A percentile compares a stretch with the other conserved stretches of the same genome.
Evolutionary conservation across 2,797 vertebrate genomes (phyloP).

Genomic region (Neopelma chrysocephalum): DNA sequence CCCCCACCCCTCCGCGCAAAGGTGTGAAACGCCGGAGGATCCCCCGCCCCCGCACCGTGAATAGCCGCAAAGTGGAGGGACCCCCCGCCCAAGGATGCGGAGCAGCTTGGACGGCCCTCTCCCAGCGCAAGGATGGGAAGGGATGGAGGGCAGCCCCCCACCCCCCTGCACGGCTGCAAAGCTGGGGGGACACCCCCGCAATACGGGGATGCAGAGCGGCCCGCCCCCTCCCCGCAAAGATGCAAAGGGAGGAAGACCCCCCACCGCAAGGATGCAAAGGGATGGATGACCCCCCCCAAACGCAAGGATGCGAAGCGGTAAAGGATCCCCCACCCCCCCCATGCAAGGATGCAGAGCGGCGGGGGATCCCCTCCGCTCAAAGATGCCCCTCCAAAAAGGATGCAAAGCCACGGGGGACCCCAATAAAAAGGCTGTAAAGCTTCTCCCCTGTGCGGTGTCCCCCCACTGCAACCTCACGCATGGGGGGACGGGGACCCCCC

Average conservation of each 20-base stretch:
- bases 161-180: neutral
- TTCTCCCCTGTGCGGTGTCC: neutral
- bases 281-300: neutral
- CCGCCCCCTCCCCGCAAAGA: neutral
- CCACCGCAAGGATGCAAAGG: neutral
- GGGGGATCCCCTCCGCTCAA: neutral
- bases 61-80: neutral
- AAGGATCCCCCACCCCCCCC: neutral
- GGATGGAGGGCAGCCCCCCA: neutral
- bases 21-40: neutral
- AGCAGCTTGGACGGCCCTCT: neutral
- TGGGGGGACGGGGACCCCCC: neutral
- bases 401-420: neutral
- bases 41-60: accelerated
- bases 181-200: neutral
- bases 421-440: neutral
- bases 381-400: neutral
- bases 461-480: neutral
- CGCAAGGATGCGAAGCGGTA: neutral
- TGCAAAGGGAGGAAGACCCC: neutral
- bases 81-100: neutral
- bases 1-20: neutral
- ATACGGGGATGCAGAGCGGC: neutral
- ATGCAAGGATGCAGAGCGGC: neutral
- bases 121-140: neutral